Conservation (phyloP, 2,888 invertebrate genomes). For the Glyphotaelius pellucidus region DNA sequence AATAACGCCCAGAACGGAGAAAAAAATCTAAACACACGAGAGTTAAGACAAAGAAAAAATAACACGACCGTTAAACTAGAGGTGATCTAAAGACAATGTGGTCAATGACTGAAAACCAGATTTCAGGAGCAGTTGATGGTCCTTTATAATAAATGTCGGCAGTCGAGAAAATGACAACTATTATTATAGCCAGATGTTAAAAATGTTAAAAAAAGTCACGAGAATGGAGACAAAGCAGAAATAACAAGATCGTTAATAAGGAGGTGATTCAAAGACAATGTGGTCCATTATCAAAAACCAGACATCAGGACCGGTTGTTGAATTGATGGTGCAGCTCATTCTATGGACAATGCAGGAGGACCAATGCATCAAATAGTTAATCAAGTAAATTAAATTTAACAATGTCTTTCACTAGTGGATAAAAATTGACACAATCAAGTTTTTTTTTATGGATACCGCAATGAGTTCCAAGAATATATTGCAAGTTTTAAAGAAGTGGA, state of each 20-base stretch:
- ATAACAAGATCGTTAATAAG: neutral
- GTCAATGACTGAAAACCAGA: neutral
- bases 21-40: neutral
- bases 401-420: conserved; percentile 51
- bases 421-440: neutral
- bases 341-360: neutral
- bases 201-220: neutral
- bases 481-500: neutral
- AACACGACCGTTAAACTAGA: neutral
- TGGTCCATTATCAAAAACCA: neutral
- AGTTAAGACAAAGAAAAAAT: too few species aligned
- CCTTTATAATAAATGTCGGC: conserved; percentile 12
- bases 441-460: neutral
- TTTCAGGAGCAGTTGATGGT: conserved; percentile 21
- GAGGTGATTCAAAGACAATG: conserved; percentile 16
- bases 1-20: neutral
- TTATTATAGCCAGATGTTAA: neutral
- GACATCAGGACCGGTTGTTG: conserved; percentile 17
- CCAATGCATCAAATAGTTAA: conserved; percentile 48
- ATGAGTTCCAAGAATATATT: neutral
- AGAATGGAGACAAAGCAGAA: neutral
- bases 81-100: conserved; percentile 19
- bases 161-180: neutral
- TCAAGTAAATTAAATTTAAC: too few species aligned
- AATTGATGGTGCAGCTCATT: neutral